A percentile compares a stretch with the other conserved stretches of the same genome.
Conservation (phyloP, 2,797 vertebrate species). For the Ctenosaura bakeri region DNA sequence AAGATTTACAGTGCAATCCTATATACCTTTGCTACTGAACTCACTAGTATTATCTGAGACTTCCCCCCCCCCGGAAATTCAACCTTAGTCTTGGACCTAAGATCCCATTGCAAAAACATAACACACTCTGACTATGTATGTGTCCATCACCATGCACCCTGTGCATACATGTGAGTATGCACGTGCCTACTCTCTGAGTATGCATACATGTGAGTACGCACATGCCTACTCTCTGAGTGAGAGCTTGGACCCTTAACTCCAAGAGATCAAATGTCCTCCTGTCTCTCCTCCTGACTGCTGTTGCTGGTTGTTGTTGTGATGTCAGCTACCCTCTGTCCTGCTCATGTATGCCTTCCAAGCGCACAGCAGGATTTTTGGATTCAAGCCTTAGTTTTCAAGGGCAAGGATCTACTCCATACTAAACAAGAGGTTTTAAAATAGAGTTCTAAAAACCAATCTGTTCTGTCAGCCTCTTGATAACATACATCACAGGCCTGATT, state of each 20-base stretch:
- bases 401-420: neutral
- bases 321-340: neutral
- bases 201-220: neutral
- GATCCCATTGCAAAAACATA: neutral
- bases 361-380: neutral
- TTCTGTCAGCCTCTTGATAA: constrained; percentile 28
- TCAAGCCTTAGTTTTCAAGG: neutral
- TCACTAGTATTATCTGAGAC: neutral
- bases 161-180: neutral
- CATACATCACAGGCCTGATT: constrained; percentile 4
- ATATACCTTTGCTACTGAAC: neutral
- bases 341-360: neutral
- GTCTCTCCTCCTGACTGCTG: no score
- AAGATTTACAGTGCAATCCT: neutral
- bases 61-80: no score
- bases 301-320: no score
- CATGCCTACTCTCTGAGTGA: no score
- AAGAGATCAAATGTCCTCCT: no score
- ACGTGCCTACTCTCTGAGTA: no score
- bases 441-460: neutral
- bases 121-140: neutral
- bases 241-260: no score
- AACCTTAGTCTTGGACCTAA: neutral
- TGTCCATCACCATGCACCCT: neutral
- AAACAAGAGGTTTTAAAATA: neutral